A percentile compares a stretch with the other conserved stretches of the same genome.
phyloP scores from a whole-genome alignment of 2,888 invertebrate genomes.

The Camptogramma bilineatum region DNA sequence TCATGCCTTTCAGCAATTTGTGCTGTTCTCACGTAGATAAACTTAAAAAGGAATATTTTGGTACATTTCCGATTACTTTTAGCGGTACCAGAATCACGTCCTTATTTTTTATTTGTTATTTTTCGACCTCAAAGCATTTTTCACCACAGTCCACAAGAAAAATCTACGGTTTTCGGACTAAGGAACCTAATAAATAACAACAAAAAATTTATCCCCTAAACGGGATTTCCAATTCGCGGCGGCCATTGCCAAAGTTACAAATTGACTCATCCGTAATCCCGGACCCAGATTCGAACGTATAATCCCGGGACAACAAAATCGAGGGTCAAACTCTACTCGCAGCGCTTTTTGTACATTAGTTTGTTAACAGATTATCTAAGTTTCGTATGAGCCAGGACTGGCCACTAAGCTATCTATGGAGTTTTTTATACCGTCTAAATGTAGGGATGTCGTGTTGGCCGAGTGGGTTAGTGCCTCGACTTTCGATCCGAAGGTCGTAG shows the following conservation, averaged over 20 bases:
- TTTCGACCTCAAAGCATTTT: not conserved
- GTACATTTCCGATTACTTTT: no score
- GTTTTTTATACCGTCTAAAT: no score
- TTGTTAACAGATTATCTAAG: conserved; percentile 1
- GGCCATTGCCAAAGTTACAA: conserved; percentile 38
- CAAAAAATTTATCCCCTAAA: conserved; percentile 29
- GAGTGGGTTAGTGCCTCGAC: no score
- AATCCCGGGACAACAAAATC: conserved; percentile 19
- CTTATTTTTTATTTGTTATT: not conserved
- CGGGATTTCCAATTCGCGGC: conserved; percentile 25
- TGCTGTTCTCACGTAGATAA: not conserved
- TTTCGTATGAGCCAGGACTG: no score
- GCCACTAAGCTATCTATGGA: no score
- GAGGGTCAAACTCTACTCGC: conserved; percentile 12
- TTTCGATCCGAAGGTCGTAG: no score
- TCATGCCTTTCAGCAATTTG: not conserved
- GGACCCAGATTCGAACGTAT: conserved; percentile 23
- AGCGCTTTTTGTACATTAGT: conserved; percentile 5
- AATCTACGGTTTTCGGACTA: not conserved
- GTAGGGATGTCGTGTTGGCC: no score
- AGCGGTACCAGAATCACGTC: no score
- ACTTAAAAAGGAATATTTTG: no score
- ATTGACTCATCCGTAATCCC: conserved; percentile 39
- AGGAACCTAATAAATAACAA: conserved; percentile 25
- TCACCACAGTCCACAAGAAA: not conserved